A percentile compares a stretch with the other conserved stretches of the same genome.
Conservation (phyloP, 2,888 invertebrate genomes). For the Noctua pronuba region DNA sequence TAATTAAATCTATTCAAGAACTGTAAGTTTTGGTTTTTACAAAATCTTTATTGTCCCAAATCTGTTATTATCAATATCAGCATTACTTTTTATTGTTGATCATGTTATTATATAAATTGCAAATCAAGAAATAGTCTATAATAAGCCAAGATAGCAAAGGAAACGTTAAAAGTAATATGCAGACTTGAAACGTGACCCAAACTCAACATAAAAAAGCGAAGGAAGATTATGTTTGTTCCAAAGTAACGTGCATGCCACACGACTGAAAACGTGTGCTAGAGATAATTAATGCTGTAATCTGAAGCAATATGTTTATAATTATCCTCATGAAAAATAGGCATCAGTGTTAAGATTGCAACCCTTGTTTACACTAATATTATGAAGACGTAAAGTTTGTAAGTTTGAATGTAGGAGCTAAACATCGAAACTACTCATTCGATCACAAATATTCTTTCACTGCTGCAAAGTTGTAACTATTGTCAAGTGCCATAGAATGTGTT, state of each 20-base stretch:
- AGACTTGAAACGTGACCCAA: slow-evolving; percentile 37
- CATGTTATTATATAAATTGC: not conserved
- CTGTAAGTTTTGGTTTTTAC: not conserved
- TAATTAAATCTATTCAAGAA: not conserved
- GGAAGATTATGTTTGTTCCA: slow-evolving; percentile 37
- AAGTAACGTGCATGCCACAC: slow-evolving; percentile 23
- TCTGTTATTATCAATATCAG: not conserved
- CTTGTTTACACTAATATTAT: not conserved
- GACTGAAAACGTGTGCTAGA: slow-evolving; percentile 38
- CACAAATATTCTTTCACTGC: not conserved
- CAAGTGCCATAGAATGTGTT: not conserved
- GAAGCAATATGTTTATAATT: slow-evolving; percentile 20
- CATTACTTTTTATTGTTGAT: slow-evolving; percentile 14
- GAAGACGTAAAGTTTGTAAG: not conserved
- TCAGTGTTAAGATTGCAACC: slow-evolving; percentile 5
- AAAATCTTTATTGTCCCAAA: slow-evolving; percentile 12
- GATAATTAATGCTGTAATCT: slow-evolving; percentile 34
- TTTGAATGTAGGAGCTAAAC: not conserved
- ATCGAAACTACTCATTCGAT: not conserved
- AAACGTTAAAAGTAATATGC: slow-evolving; percentile 14
- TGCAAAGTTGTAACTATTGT: not conserved
- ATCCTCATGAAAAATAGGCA: not conserved
- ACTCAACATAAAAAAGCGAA: slow-evolving; percentile 24
- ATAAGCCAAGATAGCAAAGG: slow-evolving; percentile 23
- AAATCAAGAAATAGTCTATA: slow-evolving; percentile 8